Evolutionary conservation across 1,140 invertebrate genomes (phyloP), one percentile per base, ranked within the genome.

Genomic region (Drosophila yakuba): DNA sequence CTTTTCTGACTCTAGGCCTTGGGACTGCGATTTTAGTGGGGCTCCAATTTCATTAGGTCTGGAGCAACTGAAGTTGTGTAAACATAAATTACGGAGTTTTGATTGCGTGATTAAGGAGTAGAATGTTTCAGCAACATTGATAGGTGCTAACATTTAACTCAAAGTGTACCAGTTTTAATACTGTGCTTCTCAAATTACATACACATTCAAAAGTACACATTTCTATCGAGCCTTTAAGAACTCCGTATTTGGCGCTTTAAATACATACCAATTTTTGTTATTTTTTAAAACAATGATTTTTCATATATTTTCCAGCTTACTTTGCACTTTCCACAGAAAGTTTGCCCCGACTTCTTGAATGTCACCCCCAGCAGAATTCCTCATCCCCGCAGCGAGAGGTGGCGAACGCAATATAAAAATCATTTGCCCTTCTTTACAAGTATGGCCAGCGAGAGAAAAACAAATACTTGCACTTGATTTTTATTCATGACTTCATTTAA

Each of bases 401-500:
- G 58, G 58, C 44, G 35, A 63, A 35, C 36, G 43, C 43, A 74
- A 76, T 76, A 44, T 66, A 48, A 80, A 72, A 63, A 41, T 51
- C 61, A 47, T 76, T 80, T 64, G 48, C 23, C 50, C 38, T 51
- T 51, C 28, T 25, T 39, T 56, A 45, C 45, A 61, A 68, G 52
- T 52, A 63, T 50, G 59, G 36, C 45, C 44, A 64, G 62, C 48
- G 58, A 62, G 45, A 44, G 45, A 67, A 39, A 60, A 44, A 63
- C 44, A 52, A 71, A 58, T 60, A 58, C 78, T 88, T 78, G 79
- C 83, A 68, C 80, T 82, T 75, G 55, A 66, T 76, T 83, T 68
- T 77, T 86, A 86, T 86, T 88, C 79, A 88, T 83, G 84, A 74
- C 67, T 74, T 79, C 67, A 86, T 86, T 86, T 88, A 88, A 88